A percentile compares a stretch with the other conserved stretches of the same genome.
Evolutionary conservation across 1,140 invertebrate genomes (phyloP).

Genomic region (Nasonia giraulti): DNA sequence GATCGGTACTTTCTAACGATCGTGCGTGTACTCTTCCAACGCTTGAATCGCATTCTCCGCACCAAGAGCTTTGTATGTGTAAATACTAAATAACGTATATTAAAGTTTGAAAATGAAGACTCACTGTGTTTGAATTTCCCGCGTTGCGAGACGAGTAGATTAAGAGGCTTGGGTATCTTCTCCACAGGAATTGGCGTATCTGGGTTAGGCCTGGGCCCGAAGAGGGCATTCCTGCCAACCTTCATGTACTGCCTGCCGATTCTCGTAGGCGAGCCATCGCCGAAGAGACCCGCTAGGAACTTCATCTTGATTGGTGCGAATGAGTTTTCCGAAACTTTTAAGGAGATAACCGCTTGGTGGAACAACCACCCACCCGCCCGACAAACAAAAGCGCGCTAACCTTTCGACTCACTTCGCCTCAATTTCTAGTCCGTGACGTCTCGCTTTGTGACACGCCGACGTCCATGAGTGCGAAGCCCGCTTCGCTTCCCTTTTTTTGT

Average conservation of each 20-base stretch:
- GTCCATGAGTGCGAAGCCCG: constrained; percentile 41
- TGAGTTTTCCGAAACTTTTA: neutral
- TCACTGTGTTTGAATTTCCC: constrained; percentile 84
- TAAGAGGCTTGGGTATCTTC: constrained; percentile 78
- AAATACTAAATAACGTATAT: neutral
- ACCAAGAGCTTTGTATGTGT: neutral
- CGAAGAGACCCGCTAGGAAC: constrained; percentile 70
- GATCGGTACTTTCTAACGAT: neutral
- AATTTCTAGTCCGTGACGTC: constrained; percentile 25
- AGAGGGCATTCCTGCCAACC: constrained; percentile 82
- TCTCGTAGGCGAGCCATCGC: constrained; percentile 69
- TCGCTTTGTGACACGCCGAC: neutral
- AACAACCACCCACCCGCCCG: constrained; percentile 31
- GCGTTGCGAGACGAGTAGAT: constrained; percentile 84
- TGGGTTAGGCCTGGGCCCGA: constrained; percentile 75
- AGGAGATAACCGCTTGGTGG: neutral
- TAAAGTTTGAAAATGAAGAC: constrained; percentile 64
- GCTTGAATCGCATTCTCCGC: neutral
- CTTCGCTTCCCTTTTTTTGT: constrained; percentile 20
- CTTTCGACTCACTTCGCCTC: neutral
- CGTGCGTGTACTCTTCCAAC: no score
- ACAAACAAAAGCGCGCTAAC: neutral
- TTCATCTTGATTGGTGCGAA: constrained; percentile 61
- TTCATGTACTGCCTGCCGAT: constrained; percentile 82
- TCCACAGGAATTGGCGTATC: constrained; percentile 70